Evolutionary conservation across 2,888 invertebrate genomes (phyloP), one percentile per base, ranked within the genome.

Genomic region (Drosophila formosana): DNA sequence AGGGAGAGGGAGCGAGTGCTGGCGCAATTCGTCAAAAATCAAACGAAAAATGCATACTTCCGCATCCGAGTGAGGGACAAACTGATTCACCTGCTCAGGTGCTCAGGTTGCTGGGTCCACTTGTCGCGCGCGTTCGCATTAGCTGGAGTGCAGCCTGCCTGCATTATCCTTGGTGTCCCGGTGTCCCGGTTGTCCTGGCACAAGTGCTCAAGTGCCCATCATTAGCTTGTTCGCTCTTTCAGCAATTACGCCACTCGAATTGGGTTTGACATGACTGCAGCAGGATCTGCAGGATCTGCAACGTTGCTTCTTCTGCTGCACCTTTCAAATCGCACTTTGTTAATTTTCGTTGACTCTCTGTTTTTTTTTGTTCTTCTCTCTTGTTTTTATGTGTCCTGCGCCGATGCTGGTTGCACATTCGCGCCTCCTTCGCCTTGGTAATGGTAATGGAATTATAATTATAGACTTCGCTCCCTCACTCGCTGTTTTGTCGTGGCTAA

Each of bases 361-460:
- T 34, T 34, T 9, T 11, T 11, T 34, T 30, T 30, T 62, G 66
- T 7, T 30, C 6, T 30, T 30, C 30, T 30, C 30, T 63, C 37
- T 45, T 78, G 50, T 53, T 68, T 64, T 63, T 51, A 25, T 41
- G 57, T 41, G 76, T 74, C 65, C 55, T 78, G 69, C 5, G 43
- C 28, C 80, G 69, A 75, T 75, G 75, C 80, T 79, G 75, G 70
- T 58, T 61, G 57, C 39, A 50, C 51, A 75, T 55, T 52, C 53
- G 49, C 62, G 63, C 66, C 84, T 80, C 81, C 75, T 69, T 82
- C 72, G 68, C 78, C 50, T 50, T 50, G 55, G 67, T 66, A 79
- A 69, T 83, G 82, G 82, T 90, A 90, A 90, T 90, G 90, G 90
- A 91, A 90, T 88, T 90, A 90, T 90, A 90, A 90, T 90, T 90